Base-by-base conservation (phyloP, 2,113 vertebrate genomes). In the Plotosus lineatus region DNA sequence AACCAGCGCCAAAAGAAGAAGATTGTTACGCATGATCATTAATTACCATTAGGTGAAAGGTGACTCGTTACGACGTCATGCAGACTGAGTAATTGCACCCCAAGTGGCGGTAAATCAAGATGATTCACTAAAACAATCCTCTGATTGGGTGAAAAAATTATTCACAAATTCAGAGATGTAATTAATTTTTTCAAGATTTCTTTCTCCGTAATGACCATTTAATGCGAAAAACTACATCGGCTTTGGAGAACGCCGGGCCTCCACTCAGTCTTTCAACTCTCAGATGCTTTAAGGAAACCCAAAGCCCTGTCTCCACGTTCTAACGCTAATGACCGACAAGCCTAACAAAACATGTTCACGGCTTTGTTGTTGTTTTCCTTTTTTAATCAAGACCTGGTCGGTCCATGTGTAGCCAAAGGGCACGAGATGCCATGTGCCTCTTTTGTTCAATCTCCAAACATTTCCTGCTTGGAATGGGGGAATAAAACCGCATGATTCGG, bases 391-490 rank as follows among this genome's bases (percentile, higher is more conserved):
- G 74, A 82, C 72, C 66, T 66, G 80, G 80, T 74, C 75, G 6
- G 66, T 61, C 75, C 50, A 42, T 46, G 53, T 38, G 40, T 66
- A 58, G 77, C 66, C 60, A 46, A 75, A 78, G 73, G 81, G 66
- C 69, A 79, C 82, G 68, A 78, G 76, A 77, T 50, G 40, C 72
- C 72, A 78, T 75, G 85, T 84, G 83, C 84, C 83, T 80, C 80
- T 80, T 86, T 86, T 84, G 80, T 86, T 85, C 53, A 40, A 69
- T 69, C 81, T 81, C 81, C 80, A 85, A 87, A 85, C 85, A 87
- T 85, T 83, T 87, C 85, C 85, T 87, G 81, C 80, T 51, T 61
- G 74, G 84, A 83, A 48, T 3, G 51, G 58, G 66, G 74, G 82
- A 65, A 26, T 31, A 63, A 81, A 83, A 84, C 79, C 79, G 75